Conservation (phyloP, 2,797 vertebrate species). For the Lithobates pipiens region DNA sequence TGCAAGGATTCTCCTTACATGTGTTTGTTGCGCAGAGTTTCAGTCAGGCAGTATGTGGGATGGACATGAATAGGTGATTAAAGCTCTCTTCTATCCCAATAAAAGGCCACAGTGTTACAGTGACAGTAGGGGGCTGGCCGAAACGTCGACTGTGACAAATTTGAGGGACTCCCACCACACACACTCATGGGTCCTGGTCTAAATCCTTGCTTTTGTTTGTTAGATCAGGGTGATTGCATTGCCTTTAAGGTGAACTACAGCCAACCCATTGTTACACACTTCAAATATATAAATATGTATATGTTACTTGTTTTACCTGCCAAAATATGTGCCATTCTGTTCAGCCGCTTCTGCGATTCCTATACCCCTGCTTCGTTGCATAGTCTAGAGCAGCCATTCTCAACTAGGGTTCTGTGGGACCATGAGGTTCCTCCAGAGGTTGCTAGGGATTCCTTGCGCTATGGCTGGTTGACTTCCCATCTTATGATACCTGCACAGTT, state of each 20-base stretch:
- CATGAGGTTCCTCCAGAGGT: too few species aligned
- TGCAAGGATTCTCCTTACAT: not conserved
- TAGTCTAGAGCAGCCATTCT: too few species aligned
- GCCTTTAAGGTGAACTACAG: not conserved
- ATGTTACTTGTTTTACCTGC: too few species aligned
- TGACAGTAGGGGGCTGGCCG: conserved; percentile 37
- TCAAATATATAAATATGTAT: not conserved
- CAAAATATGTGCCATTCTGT: not conserved
- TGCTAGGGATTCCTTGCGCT: too few species aligned
- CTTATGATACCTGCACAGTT: too few species aligned
- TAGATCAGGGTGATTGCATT: not conserved
- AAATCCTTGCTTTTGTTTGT: not conserved
- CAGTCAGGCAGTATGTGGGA: conserved; percentile 33
- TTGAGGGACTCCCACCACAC: not conserved
- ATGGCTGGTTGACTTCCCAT: too few species aligned
- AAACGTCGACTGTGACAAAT: not conserved
- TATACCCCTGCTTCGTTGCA: not conserved
- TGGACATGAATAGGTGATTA: conserved; percentile 42
- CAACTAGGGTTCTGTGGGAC: too few species aligned
- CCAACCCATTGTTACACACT: not conserved
- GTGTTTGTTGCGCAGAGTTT: conserved; percentile 16
- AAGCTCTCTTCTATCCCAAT: not conserved
- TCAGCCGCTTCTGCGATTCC: not conserved
- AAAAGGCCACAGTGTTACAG: conserved; percentile 25
- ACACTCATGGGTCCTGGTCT: not conserved